Evolutionary conservation across 2,888 invertebrate species (phyloP), one percentile per base, ranked within the genome.

Genomic region (Dicyrtomina minuta): DNA sequence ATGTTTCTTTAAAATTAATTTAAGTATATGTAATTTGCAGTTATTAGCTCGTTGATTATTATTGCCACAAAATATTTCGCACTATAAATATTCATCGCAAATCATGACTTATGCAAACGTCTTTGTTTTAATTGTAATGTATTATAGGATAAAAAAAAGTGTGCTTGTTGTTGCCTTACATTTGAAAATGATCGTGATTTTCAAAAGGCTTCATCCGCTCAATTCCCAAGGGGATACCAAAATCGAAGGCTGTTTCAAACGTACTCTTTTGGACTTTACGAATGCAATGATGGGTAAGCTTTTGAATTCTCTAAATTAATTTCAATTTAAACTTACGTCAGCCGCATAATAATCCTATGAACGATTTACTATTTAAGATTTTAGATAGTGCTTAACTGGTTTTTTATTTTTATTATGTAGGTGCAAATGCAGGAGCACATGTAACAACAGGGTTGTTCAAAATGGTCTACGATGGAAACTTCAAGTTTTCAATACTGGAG

Each of bases 371-470:
- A 43, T 10, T 43, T 43, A 43, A 8, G 10, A 43, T 10, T 43
- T 43, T 8, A 43, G 13, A 43, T 15, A 10, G 13, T 10, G 13
- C 8, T 43, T 43, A 43, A 43, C 13, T 43, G 43, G 13, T 10
- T 53, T 39, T 41, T 49, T 46, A 2, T 20, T 20, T 56, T 10
- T 20, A 60, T 20, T 56, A 66, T 81, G 66, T 80, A 88, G 90
- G 66, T 96, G 96, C 81, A 90, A 90, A 81, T 98, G 98, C 81
- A 88, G 88, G 62, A 85, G 87, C 24, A 90, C 89, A 0, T 99
- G 99, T 81, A 81, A 91, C 13, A 99, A 99, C 81, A 86, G 96
- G 56, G 97, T 99, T 0, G 97, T 92, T 0, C 99, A 99, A 80
- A 90, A 95, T 82, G 93, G 95, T 0, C 83, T 98, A 56, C 89